Base-by-base conservation (phyloP, 2,888 invertebrate genomes). In the Tachina fera region DNA sequence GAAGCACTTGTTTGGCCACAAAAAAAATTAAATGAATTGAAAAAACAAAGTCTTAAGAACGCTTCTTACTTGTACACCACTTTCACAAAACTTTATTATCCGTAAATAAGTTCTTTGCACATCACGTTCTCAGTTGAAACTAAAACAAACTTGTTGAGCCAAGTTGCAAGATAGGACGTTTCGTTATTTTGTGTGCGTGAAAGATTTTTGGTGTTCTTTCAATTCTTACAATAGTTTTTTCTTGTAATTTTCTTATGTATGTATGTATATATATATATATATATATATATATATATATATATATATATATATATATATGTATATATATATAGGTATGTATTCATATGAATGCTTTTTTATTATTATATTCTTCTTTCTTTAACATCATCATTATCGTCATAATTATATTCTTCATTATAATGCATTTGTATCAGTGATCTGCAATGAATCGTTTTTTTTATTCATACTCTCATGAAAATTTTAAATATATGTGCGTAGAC, bases 121-220 rank as follows among this genome's bases (percentile, higher is more conserved):
- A 76, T 83, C 86, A 80, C 83, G 86, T 83, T 80, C 83, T 86
- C 67, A 76, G 72, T 83, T 86, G 79, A 79, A 83, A 86, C 86
- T 86, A 22, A 86, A 67, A 68, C 39, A 78, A 86, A 83, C 75
- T 86, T 79, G 86, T 86, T 86, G 79, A 65, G 63, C 75, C 70
- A 65, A 72, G 75, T 78, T 79, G 75, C 53, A 83, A 80, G 83
- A 68, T 83, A 22, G 22, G 1, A 80, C 67, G 65, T 76, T 67
- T 83, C 61, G 9, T 45, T 58, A 41, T 47, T 79, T 79, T 61
- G 67, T 80, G 80, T 86, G 86, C 83, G 79, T 86, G 80, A 76
- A 86, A 68, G 83, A 67, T 72, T 86, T 75, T 78, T 83, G 31
- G 31, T 72, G 49, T 58, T 45, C 61, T 79, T 80, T 47, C 60